Evolutionary conservation across 1,140 invertebrate species (phyloP), one percentile per base, ranked within the genome.

Genomic region (Brachionus plicatilis): DNA sequence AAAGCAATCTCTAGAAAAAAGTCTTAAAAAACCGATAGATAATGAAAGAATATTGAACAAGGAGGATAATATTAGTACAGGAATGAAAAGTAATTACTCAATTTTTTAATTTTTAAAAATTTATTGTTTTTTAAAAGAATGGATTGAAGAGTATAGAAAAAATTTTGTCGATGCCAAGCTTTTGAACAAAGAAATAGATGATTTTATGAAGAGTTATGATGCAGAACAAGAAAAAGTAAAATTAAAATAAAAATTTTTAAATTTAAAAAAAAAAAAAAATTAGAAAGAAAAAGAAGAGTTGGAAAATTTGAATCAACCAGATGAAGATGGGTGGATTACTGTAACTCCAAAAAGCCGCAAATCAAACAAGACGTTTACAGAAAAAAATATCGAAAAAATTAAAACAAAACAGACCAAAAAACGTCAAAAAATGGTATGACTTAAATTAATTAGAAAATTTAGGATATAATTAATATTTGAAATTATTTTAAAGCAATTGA

Each of bases 271-370:
- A 37, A 3, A 11, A 20, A 33, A 33, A 33, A 2, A 24, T 0
- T 14, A 82, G 79, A 82, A 68, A 82, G 79, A 82, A 14, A 41
- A 82, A 82, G 79, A 80, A 65, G 43, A 82, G 33, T 20, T 43
- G 24, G 50, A 60, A n/a, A 82, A 29, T 20, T 41, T 27, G 12
- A 82, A 82, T 45, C 33, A 65, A 45, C 79, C 79, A 14, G 79
- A 82, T 47, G 79, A 82, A 7, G 79, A 82, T 29, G 79, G 79
- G 20, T 82, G 79, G 79, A 82, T 82, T 1, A 82, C 79, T 17
- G 79, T 82, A 0, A 82, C 79, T 12, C 33, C 37, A 24, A 82
- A 82, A 45, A 82, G 41, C n/a, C 37, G 65, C 9, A 82, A 82
- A 17, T 82, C 79, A 12, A 82, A 60, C 37, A 20, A 33, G 24